Evolutionary conservation across 1,140 invertebrate species (phyloP).

Genomic region (Drosophila parabipectinata): DNA sequence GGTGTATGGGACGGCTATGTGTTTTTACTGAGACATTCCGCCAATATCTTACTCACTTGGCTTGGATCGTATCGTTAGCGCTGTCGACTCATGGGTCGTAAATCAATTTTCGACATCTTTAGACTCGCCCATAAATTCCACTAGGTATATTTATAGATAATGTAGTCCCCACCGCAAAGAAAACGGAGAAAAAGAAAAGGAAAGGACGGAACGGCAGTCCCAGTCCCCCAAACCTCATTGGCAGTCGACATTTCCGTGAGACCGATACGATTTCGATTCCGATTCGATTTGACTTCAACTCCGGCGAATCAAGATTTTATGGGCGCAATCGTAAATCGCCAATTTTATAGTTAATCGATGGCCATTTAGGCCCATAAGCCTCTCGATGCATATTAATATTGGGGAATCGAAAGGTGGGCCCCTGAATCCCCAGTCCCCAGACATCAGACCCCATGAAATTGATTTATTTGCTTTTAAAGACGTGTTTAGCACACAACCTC

Average conservation of each 20-base stretch:
- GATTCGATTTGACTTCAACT: constrained; percentile 11
- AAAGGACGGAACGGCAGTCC: constrained; percentile 1
- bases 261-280: constrained; percentile 3
- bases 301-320: constrained; percentile 64
- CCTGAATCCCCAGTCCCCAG: background rate
- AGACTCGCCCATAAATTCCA: constrained; percentile 55
- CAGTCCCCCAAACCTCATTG: background rate
- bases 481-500: constrained; percentile 67
- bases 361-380: constrained; percentile 63
- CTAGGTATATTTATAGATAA: constrained; percentile 39
- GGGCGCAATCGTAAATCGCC: constrained; percentile 66
- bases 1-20: constrained; percentile 25
- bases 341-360: constrained; percentile 78
- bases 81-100: constrained; percentile 45
- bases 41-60: constrained; percentile 41
- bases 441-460: constrained; percentile 42
- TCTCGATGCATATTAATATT: constrained; percentile 71
- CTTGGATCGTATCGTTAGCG: constrained; percentile 33
- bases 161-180: background rate
- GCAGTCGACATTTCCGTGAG: background rate
- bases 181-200: no score
- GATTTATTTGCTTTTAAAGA: constrained; percentile 81
- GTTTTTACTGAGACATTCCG: constrained; percentile 17
- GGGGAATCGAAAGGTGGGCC: constrained; percentile 13
- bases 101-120: constrained; percentile 49